phyloP scores from a whole-genome alignment of 2,797 vertebrate species.

The Pangasius djambal region DNA sequence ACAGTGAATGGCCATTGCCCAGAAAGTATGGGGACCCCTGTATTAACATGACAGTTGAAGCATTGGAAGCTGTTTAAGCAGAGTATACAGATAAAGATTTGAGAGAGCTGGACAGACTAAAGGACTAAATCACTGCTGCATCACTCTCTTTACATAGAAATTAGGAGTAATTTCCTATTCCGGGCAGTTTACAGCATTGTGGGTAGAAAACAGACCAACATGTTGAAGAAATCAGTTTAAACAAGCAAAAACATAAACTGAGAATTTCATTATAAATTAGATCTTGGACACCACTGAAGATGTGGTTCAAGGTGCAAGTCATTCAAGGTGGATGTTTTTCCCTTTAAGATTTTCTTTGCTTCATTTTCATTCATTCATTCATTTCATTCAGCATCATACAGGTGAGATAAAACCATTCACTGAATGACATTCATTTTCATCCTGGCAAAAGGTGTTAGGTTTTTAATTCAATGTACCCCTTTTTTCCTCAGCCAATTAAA shows the following conservation, averaged over 20 bases:
- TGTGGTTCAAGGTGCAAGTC: neutral
- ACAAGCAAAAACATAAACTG: neutral
- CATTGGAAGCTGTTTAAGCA: neutral
- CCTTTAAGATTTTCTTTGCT: neutral
- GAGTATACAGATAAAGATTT: neutral
- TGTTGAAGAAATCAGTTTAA: neutral
- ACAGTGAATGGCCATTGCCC: neutral
- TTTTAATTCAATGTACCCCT: neutral
- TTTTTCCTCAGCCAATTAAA: neutral
- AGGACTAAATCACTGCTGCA: neutral
- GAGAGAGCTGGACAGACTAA: neutral
- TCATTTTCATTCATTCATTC: constrained; percentile 6
- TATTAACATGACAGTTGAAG: neutral
- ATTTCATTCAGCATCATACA: constrained; percentile 24
- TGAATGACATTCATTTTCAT: constrained; percentile 17
- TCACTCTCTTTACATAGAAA: neutral
- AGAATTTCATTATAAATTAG: neutral
- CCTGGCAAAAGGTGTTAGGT: neutral
- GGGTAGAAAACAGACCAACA: no score
- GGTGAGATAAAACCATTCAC: constrained; percentile 25
- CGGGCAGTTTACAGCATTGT: neutral
- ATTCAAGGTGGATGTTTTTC: neutral
- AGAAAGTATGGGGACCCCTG: neutral
- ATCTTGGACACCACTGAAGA: neutral
- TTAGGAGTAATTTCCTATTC: neutral